Conservation (phyloP, 2,797 vertebrate species). For the Rhodeus uyekii region DNA sequence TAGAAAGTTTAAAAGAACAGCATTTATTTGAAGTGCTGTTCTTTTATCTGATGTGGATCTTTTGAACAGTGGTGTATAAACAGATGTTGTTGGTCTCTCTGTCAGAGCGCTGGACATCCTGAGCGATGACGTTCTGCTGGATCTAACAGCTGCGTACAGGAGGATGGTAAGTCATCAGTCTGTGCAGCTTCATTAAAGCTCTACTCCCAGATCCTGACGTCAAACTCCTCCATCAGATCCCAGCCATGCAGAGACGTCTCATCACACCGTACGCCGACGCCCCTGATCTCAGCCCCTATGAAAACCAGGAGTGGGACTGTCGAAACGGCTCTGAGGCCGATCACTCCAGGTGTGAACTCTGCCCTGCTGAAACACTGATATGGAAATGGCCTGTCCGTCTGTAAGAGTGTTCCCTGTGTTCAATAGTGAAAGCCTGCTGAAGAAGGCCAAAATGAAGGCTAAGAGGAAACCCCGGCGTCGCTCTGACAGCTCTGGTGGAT, state of each 20-base stretch:
- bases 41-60: no score
- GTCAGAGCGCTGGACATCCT: conserved; percentile 90
- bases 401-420: conserved; percentile 13
- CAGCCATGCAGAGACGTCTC: conserved; percentile 91
- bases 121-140: conserved; percentile 90
- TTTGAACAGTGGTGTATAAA: neutral
- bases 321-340: conserved; percentile 80
- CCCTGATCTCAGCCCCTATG: conserved; percentile 89
- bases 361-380: neutral
- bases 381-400: neutral
- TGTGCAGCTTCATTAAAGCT: neutral
- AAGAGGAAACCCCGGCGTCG: conserved; percentile 92
- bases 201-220: neutral
- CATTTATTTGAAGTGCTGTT: neutral
- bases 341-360: conserved; percentile 78
- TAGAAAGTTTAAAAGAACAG: neutral
- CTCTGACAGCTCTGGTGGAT: conserved; percentile 94
- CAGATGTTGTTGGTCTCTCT: neutral
- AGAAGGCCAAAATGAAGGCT: conserved; percentile 90
- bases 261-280: conserved; percentile 91
- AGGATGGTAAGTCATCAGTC: conserved; percentile 82
- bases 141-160: conserved; percentile 89
- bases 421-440: conserved; percentile 85
- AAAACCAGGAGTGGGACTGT: conserved; percentile 81
- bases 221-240: conserved; percentile 79